Conservation (phyloP, 2,797 vertebrate species). For the Halcyon chelicuti region DNA sequence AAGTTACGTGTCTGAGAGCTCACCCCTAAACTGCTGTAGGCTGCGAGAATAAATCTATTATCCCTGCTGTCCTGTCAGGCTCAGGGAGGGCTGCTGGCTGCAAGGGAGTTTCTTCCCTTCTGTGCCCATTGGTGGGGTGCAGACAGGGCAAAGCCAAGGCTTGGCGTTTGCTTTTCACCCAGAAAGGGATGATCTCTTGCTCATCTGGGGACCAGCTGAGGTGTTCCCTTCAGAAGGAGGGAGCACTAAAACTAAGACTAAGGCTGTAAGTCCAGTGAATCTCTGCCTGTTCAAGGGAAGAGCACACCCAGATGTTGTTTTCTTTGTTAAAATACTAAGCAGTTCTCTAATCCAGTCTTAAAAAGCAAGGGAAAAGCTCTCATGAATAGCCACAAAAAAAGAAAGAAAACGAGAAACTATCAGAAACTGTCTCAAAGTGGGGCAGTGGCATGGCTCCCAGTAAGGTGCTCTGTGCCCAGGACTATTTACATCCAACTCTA, state of each 20-base stretch:
- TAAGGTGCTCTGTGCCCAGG: not conserved
- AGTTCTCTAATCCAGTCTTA: not conserved
- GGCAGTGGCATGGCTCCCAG: not conserved
- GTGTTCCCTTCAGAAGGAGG: not conserved
- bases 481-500: not conserved
- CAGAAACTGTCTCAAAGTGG: not conserved
- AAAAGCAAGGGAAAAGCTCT: not conserved
- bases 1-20: not conserved
- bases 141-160: not conserved
- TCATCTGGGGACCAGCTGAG: not conserved
- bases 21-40: not conserved
- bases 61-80: not conserved
- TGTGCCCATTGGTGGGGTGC: not conserved
- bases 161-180: not conserved
- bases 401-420: not conserved
- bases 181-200: accelerated
- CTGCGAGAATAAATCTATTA: not conserved
- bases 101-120: not conserved
- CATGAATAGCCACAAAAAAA: not conserved
- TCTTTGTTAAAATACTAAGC: not conserved
- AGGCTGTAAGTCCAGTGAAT: not conserved
- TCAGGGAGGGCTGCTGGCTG: not conserved
- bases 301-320: not conserved
- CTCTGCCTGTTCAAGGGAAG: not conserved
- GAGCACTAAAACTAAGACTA: not conserved